phyloP scores from a whole-genome alignment of 2,888 invertebrate species.

The Sminthurinus aureus region DNA sequence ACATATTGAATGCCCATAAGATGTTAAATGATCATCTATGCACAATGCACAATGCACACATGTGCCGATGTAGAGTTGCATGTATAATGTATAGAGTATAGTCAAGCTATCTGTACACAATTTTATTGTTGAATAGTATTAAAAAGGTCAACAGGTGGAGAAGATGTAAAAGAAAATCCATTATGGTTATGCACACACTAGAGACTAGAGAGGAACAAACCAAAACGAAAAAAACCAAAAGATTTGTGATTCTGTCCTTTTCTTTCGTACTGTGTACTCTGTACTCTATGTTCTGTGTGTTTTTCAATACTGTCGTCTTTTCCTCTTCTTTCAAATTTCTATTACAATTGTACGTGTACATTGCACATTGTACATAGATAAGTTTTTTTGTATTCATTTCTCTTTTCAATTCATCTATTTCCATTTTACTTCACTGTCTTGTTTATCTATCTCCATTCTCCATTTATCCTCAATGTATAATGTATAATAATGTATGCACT shows the following conservation, averaged over 20 bases:
- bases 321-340: background rate
- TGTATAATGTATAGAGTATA: background rate
- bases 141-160: constrained; percentile 25
- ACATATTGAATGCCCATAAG: background rate
- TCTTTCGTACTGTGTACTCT: background rate
- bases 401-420: background rate
- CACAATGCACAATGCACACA: no score
- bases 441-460: background rate
- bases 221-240: background rate
- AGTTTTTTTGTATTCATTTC: constrained; percentile 1
- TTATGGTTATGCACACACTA: constrained; percentile 5
- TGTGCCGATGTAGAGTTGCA: background rate
- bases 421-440: background rate
- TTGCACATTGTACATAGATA: background rate
- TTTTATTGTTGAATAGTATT: background rate
- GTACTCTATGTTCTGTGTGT: background rate
- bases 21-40: background rate
- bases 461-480: no score
- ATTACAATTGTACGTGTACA: background rate
- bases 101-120: background rate
- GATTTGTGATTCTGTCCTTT: background rate
- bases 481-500: background rate
- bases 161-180: constrained; percentile 23
- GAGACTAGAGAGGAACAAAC: background rate
- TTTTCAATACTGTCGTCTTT: background rate